phyloP scores from a whole-genome alignment of 2,888 invertebrate genomes.

The Athalia circularis region DNA sequence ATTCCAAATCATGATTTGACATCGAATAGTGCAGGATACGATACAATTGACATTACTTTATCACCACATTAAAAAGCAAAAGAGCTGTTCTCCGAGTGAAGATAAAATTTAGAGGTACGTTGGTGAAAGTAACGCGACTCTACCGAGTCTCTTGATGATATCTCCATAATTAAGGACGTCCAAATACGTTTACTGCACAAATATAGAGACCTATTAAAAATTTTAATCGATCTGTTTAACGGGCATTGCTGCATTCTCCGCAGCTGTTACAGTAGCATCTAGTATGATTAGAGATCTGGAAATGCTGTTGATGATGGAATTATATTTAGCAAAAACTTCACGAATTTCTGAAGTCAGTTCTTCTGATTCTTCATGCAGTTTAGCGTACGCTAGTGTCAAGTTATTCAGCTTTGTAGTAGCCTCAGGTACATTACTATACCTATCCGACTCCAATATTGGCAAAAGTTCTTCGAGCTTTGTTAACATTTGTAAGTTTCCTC shows the following conservation, averaged over 20 bases:
- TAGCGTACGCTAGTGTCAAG: slow-evolving; percentile 71
- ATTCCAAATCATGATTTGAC: neutral
- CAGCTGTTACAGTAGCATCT: slow-evolving; percentile 72
- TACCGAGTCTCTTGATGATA: too few relatives aligned
- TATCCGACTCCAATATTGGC: slow-evolving; percentile 72
- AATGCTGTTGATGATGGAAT: slow-evolving; percentile 74
- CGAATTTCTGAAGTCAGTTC: slow-evolving; percentile 70
- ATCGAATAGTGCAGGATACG: neutral
- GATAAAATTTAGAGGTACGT: neutral
- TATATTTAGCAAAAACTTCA: slow-evolving; percentile 74
- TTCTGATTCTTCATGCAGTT: slow-evolving; percentile 71
- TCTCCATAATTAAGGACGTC: neutral
- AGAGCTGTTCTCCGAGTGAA: neutral
- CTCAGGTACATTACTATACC: slow-evolving; percentile 72
- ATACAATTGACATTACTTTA: neutral
- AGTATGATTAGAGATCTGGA: slow-evolving; percentile 74
- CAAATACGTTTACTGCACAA: slow-evolving; percentile 1
- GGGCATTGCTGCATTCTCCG: slow-evolving; percentile 72
- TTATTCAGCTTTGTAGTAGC: slow-evolving; percentile 72
- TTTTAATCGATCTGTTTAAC: slow-evolving; percentile 66
- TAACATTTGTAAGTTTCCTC: slow-evolving; percentile 70
- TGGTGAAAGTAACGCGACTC: slow-evolving; percentile 11
- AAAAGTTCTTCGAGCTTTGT: slow-evolving; percentile 71
- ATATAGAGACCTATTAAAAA: slow-evolving; percentile 1
- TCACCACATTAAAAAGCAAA: neutral